Conservation (phyloP, 2,888 invertebrate species). For the Lissocephala sabroskyi region DNA sequence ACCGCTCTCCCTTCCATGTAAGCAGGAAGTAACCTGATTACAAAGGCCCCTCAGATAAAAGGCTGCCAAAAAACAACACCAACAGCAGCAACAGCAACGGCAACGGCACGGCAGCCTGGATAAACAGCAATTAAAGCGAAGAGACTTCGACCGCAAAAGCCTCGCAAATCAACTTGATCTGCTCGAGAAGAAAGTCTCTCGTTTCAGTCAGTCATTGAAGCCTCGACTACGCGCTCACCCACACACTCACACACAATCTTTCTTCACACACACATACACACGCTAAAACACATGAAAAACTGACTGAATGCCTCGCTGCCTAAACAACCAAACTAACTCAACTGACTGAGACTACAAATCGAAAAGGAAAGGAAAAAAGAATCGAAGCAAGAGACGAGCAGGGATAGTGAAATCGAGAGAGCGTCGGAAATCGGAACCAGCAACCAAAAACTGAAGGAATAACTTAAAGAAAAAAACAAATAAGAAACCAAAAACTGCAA, state of each 20-base stretch:
- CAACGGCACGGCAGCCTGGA: not conserved
- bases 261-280: not conserved
- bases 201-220: not conserved
- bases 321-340: constrained; percentile 55
- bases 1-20: no score
- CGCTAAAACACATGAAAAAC: constrained; percentile 56
- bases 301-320: constrained; percentile 61
- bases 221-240: constrained; percentile 2
- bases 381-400: constrained; percentile 13
- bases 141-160: no score
- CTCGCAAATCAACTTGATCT: no score
- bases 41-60: constrained; percentile 3
- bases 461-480: constrained; percentile 15
- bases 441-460: constrained; percentile 1
- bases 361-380: not conserved
- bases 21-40: constrained; percentile 30
- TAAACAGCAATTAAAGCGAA: constrained; percentile 3
- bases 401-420: constrained; percentile 4
- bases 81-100: constrained; percentile 10
- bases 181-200: no score
- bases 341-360: constrained; percentile 49
- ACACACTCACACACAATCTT: constrained; percentile 3
- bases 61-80: not conserved
- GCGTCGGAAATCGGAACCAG: no score
- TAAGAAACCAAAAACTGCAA: constrained; percentile 29